Evolutionary conservation across 1,140 invertebrate species (phyloP), one percentile per base, ranked within the genome.

Genomic region (Aethina tumida): DNA sequence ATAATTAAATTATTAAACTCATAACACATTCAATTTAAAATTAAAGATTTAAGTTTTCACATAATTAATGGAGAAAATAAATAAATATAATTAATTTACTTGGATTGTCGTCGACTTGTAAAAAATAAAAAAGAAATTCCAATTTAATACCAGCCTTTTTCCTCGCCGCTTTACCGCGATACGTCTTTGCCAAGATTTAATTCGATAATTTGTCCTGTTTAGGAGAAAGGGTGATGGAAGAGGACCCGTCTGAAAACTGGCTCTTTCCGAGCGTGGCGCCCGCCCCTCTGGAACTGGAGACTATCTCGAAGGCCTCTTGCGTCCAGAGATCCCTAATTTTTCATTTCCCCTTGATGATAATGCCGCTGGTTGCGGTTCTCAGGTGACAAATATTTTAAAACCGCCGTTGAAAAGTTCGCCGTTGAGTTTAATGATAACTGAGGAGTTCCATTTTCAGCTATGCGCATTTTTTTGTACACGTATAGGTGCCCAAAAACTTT

Each of bases 191-290:
- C n/a, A n/a, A n/a, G n/a, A n/a, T n/a, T n/a, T n/a, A n/a, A n/a
- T n/a, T 7, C 27, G 12, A 15, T 15, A 6, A 7, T 15, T 37
- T 37, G 15, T 37, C 21, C 26, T 15, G 28, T 37, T 17, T 19
- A 39, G 39, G 30, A 18, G 28, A 27, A 15, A 36, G 17, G 24
- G 28, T 17, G 14, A 27, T 38, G 12, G 50, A 52, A 28, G 50
- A 53, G 31, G 51, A 53, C 25, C 45, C 43, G 25, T 44, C 46
- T 13, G 51, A 53, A 38, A 53, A 53, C 33, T 53, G 51, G 51
- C 33, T 53, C 25, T 53, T 48, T 40, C 51, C 51, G 13, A 53
- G 51, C 43, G 48, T 48, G n/a, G 51, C 48, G 4, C 48, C 51
- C n/a, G 51, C 48, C 21, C 43, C 51, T 20, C 43, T 53, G 10